Base-by-base conservation (phyloP, 92 coral and sea anemone species). In the Paramuricea clavata region DNA sequence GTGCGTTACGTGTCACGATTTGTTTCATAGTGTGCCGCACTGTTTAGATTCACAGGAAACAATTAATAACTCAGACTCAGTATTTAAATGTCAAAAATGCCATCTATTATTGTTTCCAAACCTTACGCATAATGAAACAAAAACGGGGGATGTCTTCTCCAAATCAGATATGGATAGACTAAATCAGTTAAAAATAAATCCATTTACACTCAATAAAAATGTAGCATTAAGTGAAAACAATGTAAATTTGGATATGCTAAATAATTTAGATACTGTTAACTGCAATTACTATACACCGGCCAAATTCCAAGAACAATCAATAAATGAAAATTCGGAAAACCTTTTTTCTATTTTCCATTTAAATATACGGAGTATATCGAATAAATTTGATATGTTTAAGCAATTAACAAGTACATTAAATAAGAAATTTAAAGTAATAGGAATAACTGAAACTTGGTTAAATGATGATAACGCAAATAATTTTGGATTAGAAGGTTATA, bases 231-330 rank as follows among this genome's bases (percentile, higher is more conserved):
- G 49, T 19, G 67, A 59, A 69, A 61, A 19, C 31, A 81, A 35
- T 30, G 25, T 23, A 72, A 69, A 31, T 70, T n/a, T 16, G 28
- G 60, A n/a, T 69, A 36, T 32, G 34, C 30, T 52, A 57, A 16
- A 9, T 15, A 78, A 78, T 23, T 15, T 39, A 27, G 44, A 26
- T 32, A 65, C 35, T 62, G 49, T 34, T 17, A 60, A 73, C 69
- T 83, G 88, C 33, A 83, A 83, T 47, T 83, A 83, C 39, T 71
- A 83, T 33, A 32, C 57, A 44, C 70, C 76, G 34, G 69, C 72
- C 61, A 65, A 83, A 31, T 32, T 83, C 57, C 62, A 82, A 64
- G 35, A 44, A 44, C 11, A 64, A 17, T 62, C 41, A 12, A 12
- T 64, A 6, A 32, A 82, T 25, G 25, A 69, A 16, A 8, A n/a